Base-by-base conservation (phyloP, 2,797 vertebrate species). In the Hipposideros larvatus region DNA sequence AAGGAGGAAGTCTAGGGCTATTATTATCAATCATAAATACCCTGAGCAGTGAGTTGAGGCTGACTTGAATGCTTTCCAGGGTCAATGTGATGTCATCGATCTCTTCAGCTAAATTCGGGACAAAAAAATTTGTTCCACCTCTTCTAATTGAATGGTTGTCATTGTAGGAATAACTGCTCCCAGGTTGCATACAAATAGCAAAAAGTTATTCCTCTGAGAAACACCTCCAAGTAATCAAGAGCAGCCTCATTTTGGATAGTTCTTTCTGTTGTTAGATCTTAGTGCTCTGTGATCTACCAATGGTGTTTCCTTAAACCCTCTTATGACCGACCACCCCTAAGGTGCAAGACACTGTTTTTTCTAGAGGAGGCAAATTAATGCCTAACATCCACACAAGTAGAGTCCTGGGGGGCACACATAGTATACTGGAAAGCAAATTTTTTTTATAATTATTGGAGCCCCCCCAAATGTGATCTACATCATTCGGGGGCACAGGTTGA, bases 11-110 rank as follows among this genome's bases (percentile, higher is more conserved):
- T 83, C 78, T 77, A 82, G 61, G 61, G 26, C 26, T 88, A 41
- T 96, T 90, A 28, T 37, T 66, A 78, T 73, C 46, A 66, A 61
- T 88, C 53, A 43, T 87, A 91, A 80, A n/a, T 92, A 78, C 43
- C 10, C 21, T 84, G 46, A 86, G 46, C 43, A 87, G 55, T 53
- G 34, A 94, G 51, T 53, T 89, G 19, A 48, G 46, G 13, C n/a
- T 87, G 48, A 26, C 26, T 51, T 92, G 68, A 96, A 75, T 82
- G n/a, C 26, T 43, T 57, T 91, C 51, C 48, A 63, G 24, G 14
- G 31, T 9, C 74, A 66, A 26, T 82, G 37, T 57, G 34, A 61
- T 90, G 26, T 77, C 53, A 73, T 4, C 57, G 31, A 53, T 80
- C 51, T 59, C 55, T 87, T 82, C 51, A 87, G 68, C 37, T 90